Percentiles rank a stretch among this genome's conserved stretches.
Conservation (phyloP, 2,888 invertebrate genomes). For the Trichopria drosophilae region DNA sequence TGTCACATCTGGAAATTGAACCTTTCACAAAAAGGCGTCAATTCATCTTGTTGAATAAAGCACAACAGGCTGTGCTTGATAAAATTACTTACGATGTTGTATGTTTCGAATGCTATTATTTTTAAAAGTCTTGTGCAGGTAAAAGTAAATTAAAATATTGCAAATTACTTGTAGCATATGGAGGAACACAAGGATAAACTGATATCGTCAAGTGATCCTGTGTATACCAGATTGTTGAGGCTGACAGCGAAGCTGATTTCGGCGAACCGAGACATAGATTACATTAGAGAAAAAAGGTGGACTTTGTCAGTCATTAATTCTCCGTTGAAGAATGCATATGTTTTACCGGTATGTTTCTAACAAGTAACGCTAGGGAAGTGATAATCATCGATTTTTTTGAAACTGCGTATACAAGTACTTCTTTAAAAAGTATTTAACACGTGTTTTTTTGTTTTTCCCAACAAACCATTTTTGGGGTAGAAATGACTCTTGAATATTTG, state of each 20-base stretch:
- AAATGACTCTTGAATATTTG: no score
- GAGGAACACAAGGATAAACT: conserved; percentile 49
- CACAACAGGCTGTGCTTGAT: conserved; percentile 57
- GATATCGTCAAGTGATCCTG: conserved; percentile 48
- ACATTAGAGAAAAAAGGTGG: conserved; percentile 59
- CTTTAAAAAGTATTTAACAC: no score
- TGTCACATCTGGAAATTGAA: conserved; percentile 59
- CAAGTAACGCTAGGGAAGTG: neutral
- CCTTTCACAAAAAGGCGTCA: conserved; percentile 61
- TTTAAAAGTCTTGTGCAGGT: conserved; percentile 3
- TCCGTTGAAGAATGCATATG: conserved; percentile 61
- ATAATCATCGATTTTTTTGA: conserved; percentile 3
- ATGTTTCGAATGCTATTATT: conserved; percentile 21
- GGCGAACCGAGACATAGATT: conserved; percentile 60
- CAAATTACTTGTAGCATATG: conserved; percentile 45
- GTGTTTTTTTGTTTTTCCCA: no score
- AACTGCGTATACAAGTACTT: neutral
- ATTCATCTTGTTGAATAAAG: conserved; percentile 60
- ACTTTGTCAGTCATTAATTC: conserved; percentile 60
- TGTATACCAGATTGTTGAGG: conserved; percentile 51
- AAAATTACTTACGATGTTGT: conserved; percentile 52
- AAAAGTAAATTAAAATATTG: neutral
- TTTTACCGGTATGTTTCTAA: conserved; percentile 56
- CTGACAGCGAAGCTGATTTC: conserved; percentile 57
- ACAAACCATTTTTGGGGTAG: no score